phyloP scores from a whole-genome alignment of 2,797 vertebrate genomes.

The Salarias fasciatus region DNA sequence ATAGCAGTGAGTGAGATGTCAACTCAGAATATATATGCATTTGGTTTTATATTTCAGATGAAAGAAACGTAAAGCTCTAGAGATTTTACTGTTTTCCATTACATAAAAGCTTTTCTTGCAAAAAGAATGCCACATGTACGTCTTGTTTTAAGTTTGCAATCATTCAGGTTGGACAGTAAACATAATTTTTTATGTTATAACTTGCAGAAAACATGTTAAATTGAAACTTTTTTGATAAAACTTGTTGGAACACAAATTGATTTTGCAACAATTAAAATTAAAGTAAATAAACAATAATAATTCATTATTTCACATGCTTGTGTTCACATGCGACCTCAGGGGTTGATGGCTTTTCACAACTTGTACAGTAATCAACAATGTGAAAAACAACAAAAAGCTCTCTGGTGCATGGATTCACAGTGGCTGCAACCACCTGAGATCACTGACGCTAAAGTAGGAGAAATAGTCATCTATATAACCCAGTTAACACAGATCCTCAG shows the following conservation, averaged over 20 bases:
- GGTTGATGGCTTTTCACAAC: too few species aligned
- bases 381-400: not conserved
- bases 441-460: not conserved
- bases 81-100: constrained; percentile 13
- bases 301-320: not conserved
- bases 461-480: not conserved
- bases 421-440: not conserved
- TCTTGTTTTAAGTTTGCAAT: too few species aligned
- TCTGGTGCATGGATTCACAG: not conserved
- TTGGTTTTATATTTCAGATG: not conserved
- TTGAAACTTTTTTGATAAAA: not conserved
- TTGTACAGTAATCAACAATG: too few species aligned
- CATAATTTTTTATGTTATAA: too few species aligned
- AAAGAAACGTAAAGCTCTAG: constrained; percentile 18
- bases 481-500: not conserved
- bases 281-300: constrained; percentile 3
- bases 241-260: not conserved
- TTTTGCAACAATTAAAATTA: not conserved
- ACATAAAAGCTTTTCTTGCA: not conserved
- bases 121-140: not conserved
- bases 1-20: constrained; percentile 16
- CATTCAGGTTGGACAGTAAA: constrained; percentile 6
- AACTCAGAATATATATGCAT: not conserved
- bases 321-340: not conserved
- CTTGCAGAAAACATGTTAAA: too few species aligned